phyloP scores from a whole-genome alignment of 2,797 vertebrate genomes.

The Loriculus beryllinus region DNA sequence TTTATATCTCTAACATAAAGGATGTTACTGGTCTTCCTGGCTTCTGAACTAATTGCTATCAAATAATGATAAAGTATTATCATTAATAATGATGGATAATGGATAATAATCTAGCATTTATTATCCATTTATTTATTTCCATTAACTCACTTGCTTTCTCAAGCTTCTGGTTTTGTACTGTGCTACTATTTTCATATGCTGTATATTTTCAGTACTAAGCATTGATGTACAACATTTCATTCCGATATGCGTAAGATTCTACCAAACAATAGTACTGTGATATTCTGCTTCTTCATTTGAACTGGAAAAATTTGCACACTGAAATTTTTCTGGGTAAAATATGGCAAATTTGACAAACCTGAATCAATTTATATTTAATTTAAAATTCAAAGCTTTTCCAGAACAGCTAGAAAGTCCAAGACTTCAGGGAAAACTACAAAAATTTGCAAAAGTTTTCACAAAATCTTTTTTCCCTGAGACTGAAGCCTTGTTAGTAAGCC shows the following conservation, averaged over 20 bases:
- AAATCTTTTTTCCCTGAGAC: not conserved
- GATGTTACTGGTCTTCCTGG: not conserved
- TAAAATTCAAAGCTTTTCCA: not conserved
- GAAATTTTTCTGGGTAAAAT: not conserved
- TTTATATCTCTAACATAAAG: not conserved
- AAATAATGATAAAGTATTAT: not conserved
- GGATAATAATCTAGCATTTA: not conserved
- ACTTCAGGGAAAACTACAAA: not conserved
- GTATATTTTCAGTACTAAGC: not conserved
- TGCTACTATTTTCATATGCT: not conserved
- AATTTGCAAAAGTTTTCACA: not conserved
- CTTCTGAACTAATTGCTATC: not conserved
- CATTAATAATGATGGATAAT: too few relatives aligned
- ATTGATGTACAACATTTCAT: not conserved
- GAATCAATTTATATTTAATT: not conserved
- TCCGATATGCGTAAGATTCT: not conserved
- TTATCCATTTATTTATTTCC: not conserved
- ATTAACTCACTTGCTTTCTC: not conserved
- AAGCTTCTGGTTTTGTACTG: not conserved
- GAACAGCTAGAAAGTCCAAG: not conserved
- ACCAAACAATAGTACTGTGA: not conserved
- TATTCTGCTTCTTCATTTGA: not conserved
- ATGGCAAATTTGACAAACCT: not conserved
- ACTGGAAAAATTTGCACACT: not conserved
- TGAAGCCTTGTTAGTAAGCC: not conserved